A percentile compares a stretch with the other conserved stretches of the same genome.
Evolutionary conservation across 2,888 invertebrate species (phyloP).

Genomic region (Neelides folsomi): DNA sequence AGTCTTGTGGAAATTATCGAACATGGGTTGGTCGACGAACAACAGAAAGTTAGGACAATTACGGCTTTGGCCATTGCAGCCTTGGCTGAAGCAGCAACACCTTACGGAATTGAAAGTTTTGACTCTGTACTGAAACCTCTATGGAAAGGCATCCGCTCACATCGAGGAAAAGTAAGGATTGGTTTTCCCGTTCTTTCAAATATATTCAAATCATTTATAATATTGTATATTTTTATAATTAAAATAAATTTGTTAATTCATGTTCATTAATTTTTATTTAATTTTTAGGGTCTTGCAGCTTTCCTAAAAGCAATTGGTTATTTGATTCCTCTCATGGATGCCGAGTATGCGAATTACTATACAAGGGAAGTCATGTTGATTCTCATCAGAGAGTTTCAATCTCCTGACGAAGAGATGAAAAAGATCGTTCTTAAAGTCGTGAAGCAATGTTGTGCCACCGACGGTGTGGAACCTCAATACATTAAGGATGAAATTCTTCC

Average conservation of each 20-base stretch:
- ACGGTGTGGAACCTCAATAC: constrained; percentile 98
- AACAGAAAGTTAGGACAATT: constrained; percentile 92
- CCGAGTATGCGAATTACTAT: constrained; percentile 98
- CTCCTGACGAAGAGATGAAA: constrained; percentile 99
- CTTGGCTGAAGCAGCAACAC: constrained; percentile 95
- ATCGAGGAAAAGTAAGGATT: constrained; percentile 42
- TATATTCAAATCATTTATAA: neutral
- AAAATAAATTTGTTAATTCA: constrained; percentile 6
- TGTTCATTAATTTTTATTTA: no score
- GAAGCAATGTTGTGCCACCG: constrained; percentile 99
- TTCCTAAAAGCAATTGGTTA: constrained; percentile 99
- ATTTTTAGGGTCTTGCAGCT: constrained; percentile 83
- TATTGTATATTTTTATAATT: neutral
- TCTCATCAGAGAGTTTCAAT: constrained; percentile 96
- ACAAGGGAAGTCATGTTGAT: constrained; percentile 99
- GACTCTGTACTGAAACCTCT: constrained; percentile 97
- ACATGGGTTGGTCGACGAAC: constrained; percentile 94
- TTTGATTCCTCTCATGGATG: constrained; percentile 98
- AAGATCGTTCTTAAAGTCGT: constrained; percentile 99
- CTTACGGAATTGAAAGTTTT: constrained; percentile 99
- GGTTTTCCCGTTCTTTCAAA: no score
- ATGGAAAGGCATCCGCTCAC: constrained; percentile 88
- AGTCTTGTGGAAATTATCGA: constrained; percentile 98
- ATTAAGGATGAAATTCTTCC: constrained; percentile 98
- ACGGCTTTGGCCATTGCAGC: constrained; percentile 97